phyloP scores from a whole-genome alignment of 2,888 invertebrate genomes.

The Chromoteleia sp. region DNA sequence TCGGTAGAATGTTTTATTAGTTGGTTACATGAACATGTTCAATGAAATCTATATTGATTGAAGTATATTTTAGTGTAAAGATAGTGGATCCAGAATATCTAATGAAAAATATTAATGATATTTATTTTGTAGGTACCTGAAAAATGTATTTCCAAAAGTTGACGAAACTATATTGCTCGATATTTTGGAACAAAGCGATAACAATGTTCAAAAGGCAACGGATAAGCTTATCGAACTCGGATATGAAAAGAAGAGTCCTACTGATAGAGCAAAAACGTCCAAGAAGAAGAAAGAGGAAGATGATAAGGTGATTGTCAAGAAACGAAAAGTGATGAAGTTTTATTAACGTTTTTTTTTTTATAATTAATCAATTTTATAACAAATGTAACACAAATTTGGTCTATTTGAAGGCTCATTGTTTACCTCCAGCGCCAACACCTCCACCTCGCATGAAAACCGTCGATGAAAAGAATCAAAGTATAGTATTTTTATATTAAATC shows the following conservation, averaged over 20 bases:
- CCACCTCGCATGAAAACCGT: conserved; percentile 88
- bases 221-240: conserved; percentile 93
- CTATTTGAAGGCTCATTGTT: conserved; percentile 46
- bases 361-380: neutral
- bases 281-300: conserved; percentile 85
- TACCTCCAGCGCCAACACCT: conserved; percentile 83
- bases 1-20: conserved; percentile 64
- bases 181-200: conserved; percentile 93
- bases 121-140: conserved; percentile 90
- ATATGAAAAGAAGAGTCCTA: conserved; percentile 90
- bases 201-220: conserved; percentile 95
- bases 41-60: conserved; percentile 44
- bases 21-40: conserved; percentile 52
- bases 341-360: too few relatives aligned
- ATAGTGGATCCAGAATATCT: conserved; percentile 5
- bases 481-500: conserved; percentile 2
- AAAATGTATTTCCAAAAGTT: conserved; percentile 95
- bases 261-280: conserved; percentile 86
- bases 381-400: neutral
- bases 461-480: conserved; percentile 90
- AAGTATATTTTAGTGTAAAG: conserved; percentile 55
- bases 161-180: conserved; percentile 95
- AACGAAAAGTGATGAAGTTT: too few relatives aligned
- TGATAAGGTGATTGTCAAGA: conserved; percentile 73
- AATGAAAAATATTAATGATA: conserved; percentile 2